phyloP scores from a whole-genome alignment of 2,113 vertebrate species.

The Ondatra zibethicus region DNA sequence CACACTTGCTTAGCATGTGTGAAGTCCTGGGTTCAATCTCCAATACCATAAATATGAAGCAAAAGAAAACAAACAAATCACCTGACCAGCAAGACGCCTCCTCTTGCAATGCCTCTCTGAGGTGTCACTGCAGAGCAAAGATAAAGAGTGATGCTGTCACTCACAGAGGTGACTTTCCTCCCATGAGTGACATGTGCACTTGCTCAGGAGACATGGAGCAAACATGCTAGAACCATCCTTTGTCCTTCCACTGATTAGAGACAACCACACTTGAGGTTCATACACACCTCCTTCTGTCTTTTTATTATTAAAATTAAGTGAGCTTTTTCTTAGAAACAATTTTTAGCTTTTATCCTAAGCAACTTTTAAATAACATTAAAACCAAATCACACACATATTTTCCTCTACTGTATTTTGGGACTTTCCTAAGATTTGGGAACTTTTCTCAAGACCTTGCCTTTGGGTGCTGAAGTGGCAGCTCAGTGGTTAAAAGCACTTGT shows the following conservation, averaged over 20 bases:
- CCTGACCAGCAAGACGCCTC: background rate
- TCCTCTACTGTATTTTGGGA: background rate
- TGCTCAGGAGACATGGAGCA: background rate
- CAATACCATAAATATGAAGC: background rate
- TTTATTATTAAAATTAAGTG: constrained; percentile 44
- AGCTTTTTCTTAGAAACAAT: background rate
- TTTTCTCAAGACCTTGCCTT: constrained; percentile 20
- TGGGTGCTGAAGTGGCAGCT: background rate
- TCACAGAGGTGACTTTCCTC: background rate
- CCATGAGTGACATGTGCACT: background rate
- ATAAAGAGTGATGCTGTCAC: background rate
- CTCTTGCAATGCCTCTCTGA: background rate
- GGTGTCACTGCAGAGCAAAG: background rate
- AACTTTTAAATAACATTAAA: constrained; percentile 60
- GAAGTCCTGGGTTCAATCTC: background rate
- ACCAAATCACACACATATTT: background rate
- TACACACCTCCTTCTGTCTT: background rate
- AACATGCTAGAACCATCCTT: background rate
- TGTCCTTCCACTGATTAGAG: background rate
- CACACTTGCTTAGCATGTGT: background rate
- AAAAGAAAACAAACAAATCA: background rate
- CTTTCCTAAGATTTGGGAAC: constrained; percentile 38
- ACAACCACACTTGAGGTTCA: background rate
- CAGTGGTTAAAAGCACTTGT: no score
- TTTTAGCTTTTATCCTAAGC: background rate